Percentiles rank a stretch among this genome's conserved stretches.
phyloP scores from a whole-genome alignment of 2,888 invertebrate species.

The Dicycla oo region DNA sequence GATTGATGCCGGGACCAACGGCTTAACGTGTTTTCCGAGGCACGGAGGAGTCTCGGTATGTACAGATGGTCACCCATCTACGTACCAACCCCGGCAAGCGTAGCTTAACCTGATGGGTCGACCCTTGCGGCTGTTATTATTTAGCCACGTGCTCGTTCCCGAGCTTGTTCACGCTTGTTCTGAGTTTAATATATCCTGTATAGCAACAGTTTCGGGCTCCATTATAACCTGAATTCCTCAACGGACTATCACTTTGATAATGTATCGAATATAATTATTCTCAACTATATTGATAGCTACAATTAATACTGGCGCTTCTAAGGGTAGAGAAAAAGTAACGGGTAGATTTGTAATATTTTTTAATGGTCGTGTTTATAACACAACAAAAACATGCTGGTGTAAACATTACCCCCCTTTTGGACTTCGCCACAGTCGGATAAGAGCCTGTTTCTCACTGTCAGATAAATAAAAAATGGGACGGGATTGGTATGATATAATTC shows the following conservation, averaged over 20 bases:
- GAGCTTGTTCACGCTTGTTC: conserved; percentile 13
- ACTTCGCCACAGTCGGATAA: not conserved
- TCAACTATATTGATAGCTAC: conserved; percentile 12
- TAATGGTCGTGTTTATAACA: not conserved
- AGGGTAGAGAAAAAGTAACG: not conserved
- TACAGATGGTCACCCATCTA: too few relatives aligned
- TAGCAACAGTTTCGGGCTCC: conserved; percentile 7
- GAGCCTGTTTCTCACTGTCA: not conserved
- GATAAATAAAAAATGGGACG: not conserved
- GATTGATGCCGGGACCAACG: too few relatives aligned
- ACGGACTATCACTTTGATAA: conserved; percentile 12
- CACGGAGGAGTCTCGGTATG: too few relatives aligned
- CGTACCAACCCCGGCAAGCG: too few relatives aligned
- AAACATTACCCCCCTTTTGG: not conserved
- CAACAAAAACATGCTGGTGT: too few relatives aligned
- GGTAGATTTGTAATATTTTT: not conserved
- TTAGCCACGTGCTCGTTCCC: too few relatives aligned
- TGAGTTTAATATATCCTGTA: conserved; percentile 22
- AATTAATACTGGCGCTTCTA: conserved; percentile 19
- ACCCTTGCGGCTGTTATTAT: too few relatives aligned
- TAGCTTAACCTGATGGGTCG: too few relatives aligned
- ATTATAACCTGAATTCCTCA: conserved; percentile 26
- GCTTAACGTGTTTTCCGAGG: too few relatives aligned
- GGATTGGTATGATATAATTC: too few relatives aligned
- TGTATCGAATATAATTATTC: conserved; percentile 10